Conservation (phyloP, 2,888 invertebrate genomes). For the Nysson spinosus region DNA sequence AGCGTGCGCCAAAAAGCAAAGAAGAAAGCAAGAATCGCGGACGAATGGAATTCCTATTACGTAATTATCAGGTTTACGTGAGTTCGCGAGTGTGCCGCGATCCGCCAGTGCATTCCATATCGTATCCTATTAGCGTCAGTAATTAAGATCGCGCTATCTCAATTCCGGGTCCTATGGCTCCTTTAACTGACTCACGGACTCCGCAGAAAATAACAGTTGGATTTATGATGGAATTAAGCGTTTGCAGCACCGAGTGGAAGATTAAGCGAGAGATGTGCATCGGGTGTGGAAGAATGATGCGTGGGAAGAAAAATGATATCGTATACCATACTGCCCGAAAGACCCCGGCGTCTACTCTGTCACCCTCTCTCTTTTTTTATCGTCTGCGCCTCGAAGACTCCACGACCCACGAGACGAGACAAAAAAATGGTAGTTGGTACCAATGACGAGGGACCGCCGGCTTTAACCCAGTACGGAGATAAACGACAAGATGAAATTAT, state of each 20-base stretch:
- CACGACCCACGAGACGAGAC: too few species aligned
- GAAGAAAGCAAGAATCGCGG: neutral
- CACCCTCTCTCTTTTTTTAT: neutral
- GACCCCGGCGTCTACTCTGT: slow-evolving; percentile 8
- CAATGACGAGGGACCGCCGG: slow-evolving; percentile 22
- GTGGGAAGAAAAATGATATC: slow-evolving; percentile 41
- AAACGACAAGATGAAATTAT: slow-evolving; percentile 23
- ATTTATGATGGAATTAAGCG: slow-evolving; percentile 52
- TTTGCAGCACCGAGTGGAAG: slow-evolving; percentile 6
- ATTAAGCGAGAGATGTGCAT: slow-evolving; percentile 19
- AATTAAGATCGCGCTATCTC: slow-evolving; percentile 44
- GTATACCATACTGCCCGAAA: slow-evolving; percentile 14
- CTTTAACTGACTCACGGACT: neutral
- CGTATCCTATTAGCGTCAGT: slow-evolving; percentile 29
- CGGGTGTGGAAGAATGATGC: slow-evolving; percentile 19
- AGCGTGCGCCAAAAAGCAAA: neutral
- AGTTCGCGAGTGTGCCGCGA: slow-evolving; percentile 20
- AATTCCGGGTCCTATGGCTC: slow-evolving; percentile 24
- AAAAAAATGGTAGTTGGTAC: slow-evolving; percentile 32
- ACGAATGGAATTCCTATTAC: slow-evolving; percentile 2
- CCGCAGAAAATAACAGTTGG: slow-evolving; percentile 33
- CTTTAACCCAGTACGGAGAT: slow-evolving; percentile 23
- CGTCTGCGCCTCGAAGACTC: too few species aligned
- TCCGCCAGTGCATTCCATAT: slow-evolving; percentile 22
- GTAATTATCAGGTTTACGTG: slow-evolving; percentile 25